Evolutionary conservation across 2,888 invertebrate genomes (phyloP).

Genomic region (Eristalis pertinax): DNA sequence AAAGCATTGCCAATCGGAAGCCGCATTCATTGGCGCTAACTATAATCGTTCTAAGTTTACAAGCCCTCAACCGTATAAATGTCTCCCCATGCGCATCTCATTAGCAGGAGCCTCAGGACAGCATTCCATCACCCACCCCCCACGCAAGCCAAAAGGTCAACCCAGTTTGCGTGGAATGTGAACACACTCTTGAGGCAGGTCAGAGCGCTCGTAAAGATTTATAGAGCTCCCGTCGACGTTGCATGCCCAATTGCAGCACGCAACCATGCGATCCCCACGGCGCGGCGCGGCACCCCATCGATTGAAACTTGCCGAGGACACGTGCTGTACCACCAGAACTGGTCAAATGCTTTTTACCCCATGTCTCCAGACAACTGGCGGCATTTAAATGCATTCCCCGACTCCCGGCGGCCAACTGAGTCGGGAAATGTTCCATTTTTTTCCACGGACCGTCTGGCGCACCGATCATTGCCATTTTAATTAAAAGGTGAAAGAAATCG

Average conservation of each 20-base stretch:
- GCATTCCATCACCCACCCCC: not conserved
- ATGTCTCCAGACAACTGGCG: slow-evolving; percentile 61
- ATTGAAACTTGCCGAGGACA: slow-evolving; percentile 38
- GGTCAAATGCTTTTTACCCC: slow-evolving; percentile 21
- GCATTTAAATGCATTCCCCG: slow-evolving; percentile 60
- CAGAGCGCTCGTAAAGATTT: slow-evolving; percentile 43
- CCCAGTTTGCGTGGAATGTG: not conserved
- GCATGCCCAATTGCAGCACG: slow-evolving; percentile 60
- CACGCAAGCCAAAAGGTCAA: not conserved
- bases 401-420: slow-evolving; percentile 12
- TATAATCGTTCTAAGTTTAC: too few species aligned
- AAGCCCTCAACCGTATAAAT: not conserved
- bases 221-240: slow-evolving; percentile 47
- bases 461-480: slow-evolving; percentile 68
- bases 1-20: too few species aligned
- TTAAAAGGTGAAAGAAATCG: slow-evolving; percentile 69
- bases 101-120: not conserved
- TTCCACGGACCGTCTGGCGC: slow-evolving; percentile 25
- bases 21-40: too few species aligned
- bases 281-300: slow-evolving; percentile 35
- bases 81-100: not conserved
- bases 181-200: not conserved
- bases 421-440: slow-evolving; percentile 42
- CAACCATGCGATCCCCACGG: slow-evolving; percentile 18
- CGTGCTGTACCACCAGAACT: slow-evolving; percentile 25